Percentiles rank a stretch among this genome's conserved stretches.
phyloP scores from a whole-genome alignment of 2,113 vertebrate genomes.

The Notiomystis cincta region DNA sequence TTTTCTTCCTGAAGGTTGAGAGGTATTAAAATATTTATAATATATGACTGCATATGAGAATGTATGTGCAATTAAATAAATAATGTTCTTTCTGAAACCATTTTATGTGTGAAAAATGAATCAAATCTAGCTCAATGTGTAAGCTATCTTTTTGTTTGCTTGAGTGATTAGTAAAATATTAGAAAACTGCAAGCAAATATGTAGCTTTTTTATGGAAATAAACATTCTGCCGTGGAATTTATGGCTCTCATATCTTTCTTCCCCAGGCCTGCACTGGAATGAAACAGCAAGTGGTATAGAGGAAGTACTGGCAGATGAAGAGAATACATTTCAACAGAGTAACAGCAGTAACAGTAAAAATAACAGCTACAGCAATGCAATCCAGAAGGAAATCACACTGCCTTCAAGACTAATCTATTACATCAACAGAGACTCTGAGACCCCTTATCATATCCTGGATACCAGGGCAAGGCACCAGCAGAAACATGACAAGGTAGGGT shows the following conservation, averaged over 20 bases:
- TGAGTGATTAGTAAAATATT: neutral
- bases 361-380: conserved; percentile 74
- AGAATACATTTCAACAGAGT: conserved; percentile 64
- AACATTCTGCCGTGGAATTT: conserved; percentile 18
- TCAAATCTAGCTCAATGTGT: neutral
- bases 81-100: neutral
- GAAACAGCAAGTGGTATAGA: conserved; percentile 67
- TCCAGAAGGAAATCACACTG: conserved; percentile 85
- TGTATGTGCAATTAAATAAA: neutral
- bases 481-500: conserved; percentile 84
- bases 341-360: conserved; percentile 78
- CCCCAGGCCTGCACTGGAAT: conserved; percentile 74
- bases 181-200: neutral
- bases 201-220: neutral
- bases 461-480: conserved; percentile 87
- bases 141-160: neutral
- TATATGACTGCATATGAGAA: neutral
- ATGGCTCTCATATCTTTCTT: conserved; percentile 19
- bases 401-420: conserved; percentile 96
- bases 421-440: conserved; percentile 91
- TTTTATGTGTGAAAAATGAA: neutral
- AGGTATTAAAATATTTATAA: conserved; percentile 5
- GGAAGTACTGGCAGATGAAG: conserved; percentile 64
- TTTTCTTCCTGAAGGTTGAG: neutral
- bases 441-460: conserved; percentile 91